Evolutionary conservation across 2,888 invertebrate species (phyloP), one percentile per base, ranked within the genome.

Genomic region (Macrosoma leucophasiata): DNA sequence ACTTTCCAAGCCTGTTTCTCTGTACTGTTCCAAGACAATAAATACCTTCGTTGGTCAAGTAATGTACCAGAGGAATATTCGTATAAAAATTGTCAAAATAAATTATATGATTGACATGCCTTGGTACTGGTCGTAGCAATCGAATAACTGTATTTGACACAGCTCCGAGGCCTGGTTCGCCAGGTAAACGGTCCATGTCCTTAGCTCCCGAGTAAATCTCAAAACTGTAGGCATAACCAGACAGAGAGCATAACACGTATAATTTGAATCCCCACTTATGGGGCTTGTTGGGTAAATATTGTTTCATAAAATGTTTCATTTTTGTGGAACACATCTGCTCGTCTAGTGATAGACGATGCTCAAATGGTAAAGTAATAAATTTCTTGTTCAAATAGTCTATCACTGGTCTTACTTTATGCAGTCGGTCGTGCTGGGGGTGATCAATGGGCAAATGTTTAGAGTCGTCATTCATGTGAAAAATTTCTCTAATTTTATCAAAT

Each of bases 51-150:
- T 57, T 52, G 40, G 43, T 33, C 41, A 58, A 47, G 42, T 52
- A 48, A 46, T 41, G 27, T 39, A 59, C 36, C 39, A 61, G 46
- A 47, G 58, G 51, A 41, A 58, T 42, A 40, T 46, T 50, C 13
- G 55, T 57, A 41, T 57, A 58, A 46, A 48, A 57, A 49, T 58
- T 59, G 43, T 56, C 53, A 45, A 62, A 58, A 42, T 51, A 57
- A 41, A 46, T 45, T 20, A 46, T 44, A 44, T 46, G 47, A 46
- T 50, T 45, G 34, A 39, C 30, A 14, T 43, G 40, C 43, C 42
- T 41, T 40, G 41, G 41, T 36, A 46, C 39, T 36, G 38, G 36
- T 44, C 44, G 38, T 41, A 41, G 29, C 37, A 41, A 39, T 36
- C 37, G 35, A 39, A 41, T 36, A 36, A 45, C 39, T 39, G 39